Conservation (phyloP, 2,888 invertebrate genomes). For the Eupsilia transversa region DNA sequence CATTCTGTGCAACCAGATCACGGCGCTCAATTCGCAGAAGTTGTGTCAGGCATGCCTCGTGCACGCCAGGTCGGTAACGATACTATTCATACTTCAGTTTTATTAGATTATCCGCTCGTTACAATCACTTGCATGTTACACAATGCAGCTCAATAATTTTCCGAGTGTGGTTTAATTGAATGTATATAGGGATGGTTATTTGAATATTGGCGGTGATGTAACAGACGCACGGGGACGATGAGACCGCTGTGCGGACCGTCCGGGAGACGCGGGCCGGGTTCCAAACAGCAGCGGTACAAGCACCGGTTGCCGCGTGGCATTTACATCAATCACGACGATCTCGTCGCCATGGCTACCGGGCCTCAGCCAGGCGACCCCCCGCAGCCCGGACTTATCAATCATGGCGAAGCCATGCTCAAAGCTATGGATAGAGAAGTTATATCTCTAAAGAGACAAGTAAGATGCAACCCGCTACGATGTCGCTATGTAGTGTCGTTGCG, state of each 20-base stretch:
- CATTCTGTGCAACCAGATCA: constrained; percentile 89
- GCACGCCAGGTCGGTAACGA: constrained; percentile 90
- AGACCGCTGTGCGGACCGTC: constrained; percentile 94
- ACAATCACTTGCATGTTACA: constrained; percentile 75
- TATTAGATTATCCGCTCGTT: constrained; percentile 66
- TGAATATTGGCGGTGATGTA: constrained; percentile 85
- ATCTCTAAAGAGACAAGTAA: constrained; percentile 98
- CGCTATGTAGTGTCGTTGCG: constrained; percentile 81
- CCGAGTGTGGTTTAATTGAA: constrained; percentile 71
- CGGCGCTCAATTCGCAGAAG: constrained; percentile 89
- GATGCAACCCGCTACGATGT: constrained; percentile 86
- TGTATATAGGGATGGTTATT: constrained; percentile 74
- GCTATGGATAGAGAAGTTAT: constrained; percentile 98
- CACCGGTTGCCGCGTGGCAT: constrained; percentile 98
- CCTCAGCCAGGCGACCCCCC: constrained; percentile 91
- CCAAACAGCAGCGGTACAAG: constrained; percentile 91
- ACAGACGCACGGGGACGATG: constrained; percentile 95
- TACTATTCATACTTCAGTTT: constrained; percentile 67
- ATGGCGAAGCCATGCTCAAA: constrained; percentile 96
- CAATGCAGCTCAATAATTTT: constrained; percentile 64
- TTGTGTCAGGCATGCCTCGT: constrained; percentile 91
- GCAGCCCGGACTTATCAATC: constrained; percentile 90
- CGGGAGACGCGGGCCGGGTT: constrained; percentile 90
- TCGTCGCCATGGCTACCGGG: constrained; percentile 96
- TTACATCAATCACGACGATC: constrained; percentile 99